Percentiles rank a stretch among this genome's conserved stretches.
Conservation (phyloP, 2,797 vertebrate species). For the Acanthiza pusilla region DNA sequence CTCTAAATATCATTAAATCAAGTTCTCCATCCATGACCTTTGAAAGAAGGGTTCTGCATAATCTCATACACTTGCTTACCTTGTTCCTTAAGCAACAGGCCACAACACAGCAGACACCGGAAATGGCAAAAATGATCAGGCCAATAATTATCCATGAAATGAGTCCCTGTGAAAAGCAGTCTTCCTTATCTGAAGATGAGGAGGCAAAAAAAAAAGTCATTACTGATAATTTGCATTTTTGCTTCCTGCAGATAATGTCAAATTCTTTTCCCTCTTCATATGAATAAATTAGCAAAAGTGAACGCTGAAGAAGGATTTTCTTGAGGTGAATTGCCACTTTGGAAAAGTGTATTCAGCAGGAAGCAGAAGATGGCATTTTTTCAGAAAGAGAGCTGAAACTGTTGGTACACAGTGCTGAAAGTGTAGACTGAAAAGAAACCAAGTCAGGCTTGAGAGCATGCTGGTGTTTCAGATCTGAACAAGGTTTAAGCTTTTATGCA, state of each 20-base stretch:
- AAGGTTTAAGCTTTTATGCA: neutral
- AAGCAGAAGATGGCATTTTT: neutral
- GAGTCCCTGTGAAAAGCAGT: slow-evolving; percentile 45
- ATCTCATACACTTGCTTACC: slow-evolving; percentile 46
- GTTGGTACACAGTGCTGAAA: neutral
- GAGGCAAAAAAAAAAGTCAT: neutral
- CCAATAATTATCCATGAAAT: slow-evolving; percentile 59
- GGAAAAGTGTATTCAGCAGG: neutral
- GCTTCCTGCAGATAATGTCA: neutral
- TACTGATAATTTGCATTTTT: neutral
- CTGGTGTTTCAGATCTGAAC: neutral
- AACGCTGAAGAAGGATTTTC: neutral
- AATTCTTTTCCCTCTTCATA: neutral
- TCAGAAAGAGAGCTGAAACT: neutral
- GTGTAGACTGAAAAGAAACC: neutral
- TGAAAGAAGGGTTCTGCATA: neutral
- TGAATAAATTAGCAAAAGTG: neutral
- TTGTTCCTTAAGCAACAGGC: slow-evolving; percentile 58
- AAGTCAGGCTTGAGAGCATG: neutral
- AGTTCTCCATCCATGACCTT: neutral
- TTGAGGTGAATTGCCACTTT: neutral
- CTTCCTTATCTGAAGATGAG: slow-evolving; percentile 47
- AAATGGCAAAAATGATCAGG: slow-evolving; percentile 3
- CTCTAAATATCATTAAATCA: neutral
- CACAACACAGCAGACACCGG: slow-evolving; percentile 31